Evolutionary conservation across 1,140 invertebrate species (phyloP).

Genomic region (Pseudoatta argentina): DNA sequence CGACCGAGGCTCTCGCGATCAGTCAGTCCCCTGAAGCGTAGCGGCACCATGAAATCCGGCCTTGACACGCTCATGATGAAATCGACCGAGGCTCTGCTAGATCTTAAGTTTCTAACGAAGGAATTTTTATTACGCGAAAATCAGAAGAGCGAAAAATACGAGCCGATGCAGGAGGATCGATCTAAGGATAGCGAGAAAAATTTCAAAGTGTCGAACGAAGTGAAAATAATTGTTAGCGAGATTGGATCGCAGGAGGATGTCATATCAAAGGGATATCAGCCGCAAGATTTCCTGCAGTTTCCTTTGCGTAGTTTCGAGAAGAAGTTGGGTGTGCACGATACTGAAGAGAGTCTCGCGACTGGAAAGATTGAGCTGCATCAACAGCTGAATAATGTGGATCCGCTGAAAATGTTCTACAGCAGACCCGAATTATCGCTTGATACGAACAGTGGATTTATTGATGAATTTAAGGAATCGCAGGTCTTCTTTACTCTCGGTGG

Average conservation of each 20-base stretch:
- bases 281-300: conserved; percentile 43
- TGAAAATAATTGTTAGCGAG: conserved; percentile 81
- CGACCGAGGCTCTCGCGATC: conserved; percentile 53
- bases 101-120: conserved; percentile 55
- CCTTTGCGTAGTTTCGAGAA: conserved; percentile 68
- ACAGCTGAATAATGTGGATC: conserved; percentile 16
- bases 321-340: conserved; percentile 63
- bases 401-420: conserved; percentile 61
- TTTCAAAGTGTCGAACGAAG: conserved; percentile 70
- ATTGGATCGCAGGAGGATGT: conserved; percentile 49
- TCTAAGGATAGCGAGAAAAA: conserved; percentile 65
- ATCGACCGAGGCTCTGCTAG: conserved; percentile 64
- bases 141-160: conserved; percentile 45
- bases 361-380: conserved; percentile 69
- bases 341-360: conserved; percentile 72
- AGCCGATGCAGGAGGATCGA: conserved; percentile 24
- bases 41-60: conserved; percentile 77
- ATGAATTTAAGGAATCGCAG: conserved; percentile 75
- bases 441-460: conserved; percentile 1
- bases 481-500: conserved; percentile 93
- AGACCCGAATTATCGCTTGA: conserved; percentile 55
- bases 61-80: conserved; percentile 75
- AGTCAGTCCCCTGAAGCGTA: conserved; percentile 75
- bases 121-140: conserved; percentile 7
- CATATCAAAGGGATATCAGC: conserved; percentile 27